A percentile compares a stretch with the other conserved stretches of the same genome.
Evolutionary conservation across 2,113 vertebrate genomes (phyloP).

Genomic region (Panthera tigris): DNA sequence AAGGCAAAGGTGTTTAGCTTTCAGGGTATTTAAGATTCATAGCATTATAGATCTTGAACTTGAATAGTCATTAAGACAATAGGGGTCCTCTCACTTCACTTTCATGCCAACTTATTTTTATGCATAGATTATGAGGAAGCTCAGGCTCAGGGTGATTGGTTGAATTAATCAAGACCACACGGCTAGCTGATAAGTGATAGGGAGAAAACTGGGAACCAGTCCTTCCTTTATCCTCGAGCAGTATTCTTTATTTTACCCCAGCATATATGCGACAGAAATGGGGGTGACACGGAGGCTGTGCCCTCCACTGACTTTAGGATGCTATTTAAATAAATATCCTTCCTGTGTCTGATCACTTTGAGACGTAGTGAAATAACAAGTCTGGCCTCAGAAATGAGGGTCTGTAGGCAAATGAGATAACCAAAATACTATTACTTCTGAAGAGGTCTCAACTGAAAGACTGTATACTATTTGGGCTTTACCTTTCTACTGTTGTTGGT

Average conservation of each 20-base stretch:
- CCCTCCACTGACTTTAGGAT: not conserved
- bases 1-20: not conserved
- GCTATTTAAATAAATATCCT: conserved; percentile 21
- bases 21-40: not conserved
- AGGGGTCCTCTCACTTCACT: not conserved
- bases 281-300: not conserved
- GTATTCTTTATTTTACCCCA: not conserved
- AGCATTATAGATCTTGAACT: not conserved
- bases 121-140: not conserved
- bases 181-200: not conserved
- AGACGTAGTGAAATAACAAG: not conserved
- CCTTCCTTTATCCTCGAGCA: not conserved
- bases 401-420: not conserved
- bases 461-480: not conserved
- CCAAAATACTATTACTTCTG: not conserved
- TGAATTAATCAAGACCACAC: not conserved
- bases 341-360: not conserved
- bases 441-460: conserved; percentile 6
- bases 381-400: not conserved
- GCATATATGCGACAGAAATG: not conserved
- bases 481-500: not conserved
- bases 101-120: not conserved
- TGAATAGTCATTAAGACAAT: not conserved
- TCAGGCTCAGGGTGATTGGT: not conserved
- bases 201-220: not conserved